Conservation (phyloP, 1,140 invertebrate genomes). For the Drosophila kepulauana region DNA sequence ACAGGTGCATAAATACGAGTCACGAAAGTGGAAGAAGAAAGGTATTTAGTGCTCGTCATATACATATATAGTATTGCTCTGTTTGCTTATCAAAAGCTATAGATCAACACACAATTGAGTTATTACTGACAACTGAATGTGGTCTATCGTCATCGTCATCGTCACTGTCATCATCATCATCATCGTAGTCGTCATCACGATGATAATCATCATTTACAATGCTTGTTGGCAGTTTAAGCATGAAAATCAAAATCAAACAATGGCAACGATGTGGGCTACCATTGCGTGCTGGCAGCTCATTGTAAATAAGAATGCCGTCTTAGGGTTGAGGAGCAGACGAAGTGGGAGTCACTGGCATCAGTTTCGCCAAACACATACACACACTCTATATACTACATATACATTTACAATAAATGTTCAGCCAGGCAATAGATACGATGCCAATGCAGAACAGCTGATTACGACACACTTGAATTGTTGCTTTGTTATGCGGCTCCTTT, state of each 20-base stretch:
- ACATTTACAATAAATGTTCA: constrained; percentile 46
- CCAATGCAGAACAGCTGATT: constrained; percentile 55
- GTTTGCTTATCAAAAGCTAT: constrained; percentile 59
- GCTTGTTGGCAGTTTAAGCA: constrained; percentile 43
- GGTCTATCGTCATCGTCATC: constrained; percentile 53
- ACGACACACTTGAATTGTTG: constrained; percentile 56
- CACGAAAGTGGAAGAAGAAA: constrained; percentile 18
- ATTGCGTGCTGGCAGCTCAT: constrained; percentile 68
- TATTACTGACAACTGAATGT: constrained; percentile 76
- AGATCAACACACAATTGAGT: constrained; percentile 74
- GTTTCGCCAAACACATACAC: constrained; percentile 12
- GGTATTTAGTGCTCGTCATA: constrained; percentile 14
- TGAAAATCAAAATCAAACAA: constrained; percentile 74
- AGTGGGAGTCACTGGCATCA: neutral
- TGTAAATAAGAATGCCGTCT: constrained; percentile 63
- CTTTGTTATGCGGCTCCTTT: constrained; percentile 37
- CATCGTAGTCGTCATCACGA: constrained; percentile 15
- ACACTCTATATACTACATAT: constrained; percentile 24
- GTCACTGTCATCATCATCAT: constrained; percentile 24
- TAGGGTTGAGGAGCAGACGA: neutral
- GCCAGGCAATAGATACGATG: constrained; percentile 41
- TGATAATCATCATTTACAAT: constrained; percentile 37
- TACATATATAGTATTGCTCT: constrained; percentile 11
- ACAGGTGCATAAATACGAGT: constrained; percentile 4
- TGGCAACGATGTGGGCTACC: constrained; percentile 43